These are phyloP conservation scores for Odobenus rosmarus DNA, from an alignment of 2,113 vertebrate species.

Conservation along the genomic window DNA sequence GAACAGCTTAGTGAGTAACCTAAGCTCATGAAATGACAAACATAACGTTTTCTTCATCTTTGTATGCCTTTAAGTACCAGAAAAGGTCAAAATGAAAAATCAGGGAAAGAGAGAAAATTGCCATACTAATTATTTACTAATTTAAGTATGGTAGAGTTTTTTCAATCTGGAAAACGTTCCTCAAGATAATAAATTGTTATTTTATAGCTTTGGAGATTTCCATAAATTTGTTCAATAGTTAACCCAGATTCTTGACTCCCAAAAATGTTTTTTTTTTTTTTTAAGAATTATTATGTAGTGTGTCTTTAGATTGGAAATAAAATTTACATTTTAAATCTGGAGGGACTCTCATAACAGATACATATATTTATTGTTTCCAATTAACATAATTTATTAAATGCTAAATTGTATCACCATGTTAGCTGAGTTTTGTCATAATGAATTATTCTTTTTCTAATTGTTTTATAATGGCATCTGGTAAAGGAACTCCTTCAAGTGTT, in stretches of 20 bases:
- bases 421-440: not conserved
- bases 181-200: constrained; percentile 51
- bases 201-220: constrained; percentile 47
- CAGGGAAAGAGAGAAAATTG: not conserved
- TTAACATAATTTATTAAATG: constrained; percentile 65
- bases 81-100: constrained; percentile 61
- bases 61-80: constrained; percentile 42
- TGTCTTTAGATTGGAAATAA: constrained; percentile 9
- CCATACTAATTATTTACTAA: constrained; percentile 46
- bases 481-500: constrained; percentile 56
- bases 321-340: constrained; percentile 45
- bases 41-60: constrained; percentile 28
- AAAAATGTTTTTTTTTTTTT: not conserved
- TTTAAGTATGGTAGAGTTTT: constrained; percentile 5
- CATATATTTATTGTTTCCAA: constrained; percentile 49
- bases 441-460: constrained; percentile 45
- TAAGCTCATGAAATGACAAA: constrained; percentile 58
- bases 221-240: constrained; percentile 57
- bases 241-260: constrained; percentile 53
- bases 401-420: constrained; percentile 49
- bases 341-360: constrained; percentile 9
- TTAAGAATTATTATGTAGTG: not conserved
- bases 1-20: constrained; percentile 47
- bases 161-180: constrained; percentile 19
- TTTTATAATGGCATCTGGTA: constrained; percentile 53